Evolutionary conservation across 2,113 vertebrate genomes (phyloP), one percentile per base, ranked within the genome.

Genomic region (Ciconia maguari): DNA sequence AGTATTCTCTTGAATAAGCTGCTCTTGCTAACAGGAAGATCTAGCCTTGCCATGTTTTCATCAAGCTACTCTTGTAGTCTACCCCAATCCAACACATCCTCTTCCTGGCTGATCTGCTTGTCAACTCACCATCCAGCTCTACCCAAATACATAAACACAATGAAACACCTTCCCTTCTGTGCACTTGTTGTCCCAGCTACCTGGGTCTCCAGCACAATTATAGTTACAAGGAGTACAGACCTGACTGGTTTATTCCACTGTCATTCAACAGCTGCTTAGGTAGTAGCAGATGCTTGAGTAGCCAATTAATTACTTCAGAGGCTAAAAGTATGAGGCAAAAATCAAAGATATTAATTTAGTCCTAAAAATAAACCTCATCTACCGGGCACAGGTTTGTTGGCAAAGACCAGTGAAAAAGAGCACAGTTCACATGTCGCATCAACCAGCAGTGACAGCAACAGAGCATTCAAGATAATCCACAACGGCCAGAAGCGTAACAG

Each of bases 241-340:
- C 48, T 60, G 58, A 75, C 52, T n/a, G 22, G 8, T 72, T 72
- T 25, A 89, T 76, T 83, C 38, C 18, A 60, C 34, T 42, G 8
- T 29, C 36, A 69, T 55, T 61, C 44, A 81, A 57, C 64, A 84
- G 58, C 69, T 91, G 34, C 36, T 87, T 55, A 65, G 60, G 60
- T 8, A 92, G 32, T 13, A 87, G 42, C 52, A 79, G 61, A 82
- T 85, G 60, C 57, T 62, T 34, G 7, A 87, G 54, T 29, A 78
- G 52, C 42, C 79, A 83, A n/a, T 82, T 89, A 78, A 78, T 71
- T 85, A 79, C 8, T 2, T 68, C 71, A 88, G 54, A 90, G 90
- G 48, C 42, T 83, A 95, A 95, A 87, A 90, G 52, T 38, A 71
- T 83, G 29, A 64, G 11, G 29, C 13, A 84, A 87, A 90, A 93